These are phyloP conservation scores for Drosophila funebris DNA, from an alignment of 1,140 invertebrate genomes.

Conservation along the genomic window DNA sequence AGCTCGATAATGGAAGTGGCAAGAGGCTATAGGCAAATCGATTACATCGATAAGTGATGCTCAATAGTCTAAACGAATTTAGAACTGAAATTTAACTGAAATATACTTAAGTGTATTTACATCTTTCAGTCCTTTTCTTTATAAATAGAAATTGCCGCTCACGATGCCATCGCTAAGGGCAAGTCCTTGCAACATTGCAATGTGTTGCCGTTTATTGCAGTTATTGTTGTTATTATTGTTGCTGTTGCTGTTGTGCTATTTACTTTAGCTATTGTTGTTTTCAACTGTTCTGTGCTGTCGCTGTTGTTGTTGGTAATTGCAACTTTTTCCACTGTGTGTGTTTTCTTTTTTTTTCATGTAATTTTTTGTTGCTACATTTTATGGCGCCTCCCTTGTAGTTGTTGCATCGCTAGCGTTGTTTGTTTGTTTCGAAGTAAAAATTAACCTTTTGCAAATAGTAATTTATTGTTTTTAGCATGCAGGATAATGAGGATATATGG, in stretches of 20 bases:
- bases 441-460: slow-evolving; percentile 80
- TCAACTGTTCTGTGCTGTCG: slow-evolving; percentile 28
- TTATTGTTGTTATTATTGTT: slow-evolving; percentile 32
- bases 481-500: slow-evolving; percentile 75
- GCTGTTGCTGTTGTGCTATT: slow-evolving; percentile 43
- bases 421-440: slow-evolving; percentile 68
- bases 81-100: neutral
- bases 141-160: neutral
- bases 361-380: slow-evolving; percentile 52
- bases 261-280: slow-evolving; percentile 51
- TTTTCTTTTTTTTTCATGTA: slow-evolving; percentile 52
- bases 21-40: no score
- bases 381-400: slow-evolving; percentile 23
- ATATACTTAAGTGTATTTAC: neutral
- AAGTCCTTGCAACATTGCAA: slow-evolving; percentile 42
- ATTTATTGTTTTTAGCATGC: slow-evolving; percentile 77
- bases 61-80: no score
- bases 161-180: slow-evolving; percentile 21
- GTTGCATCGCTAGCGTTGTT: slow-evolving; percentile 9
- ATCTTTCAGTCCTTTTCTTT: neutral
- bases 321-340: slow-evolving; percentile 49
- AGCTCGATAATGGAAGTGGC: no score
- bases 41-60: no score
- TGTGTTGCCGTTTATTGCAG: slow-evolving; percentile 55
- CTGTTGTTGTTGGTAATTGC: slow-evolving; percentile 63